Evolutionary conservation across 2,113 vertebrate genomes (phyloP).

Genomic region (Eira barbara): DNA sequence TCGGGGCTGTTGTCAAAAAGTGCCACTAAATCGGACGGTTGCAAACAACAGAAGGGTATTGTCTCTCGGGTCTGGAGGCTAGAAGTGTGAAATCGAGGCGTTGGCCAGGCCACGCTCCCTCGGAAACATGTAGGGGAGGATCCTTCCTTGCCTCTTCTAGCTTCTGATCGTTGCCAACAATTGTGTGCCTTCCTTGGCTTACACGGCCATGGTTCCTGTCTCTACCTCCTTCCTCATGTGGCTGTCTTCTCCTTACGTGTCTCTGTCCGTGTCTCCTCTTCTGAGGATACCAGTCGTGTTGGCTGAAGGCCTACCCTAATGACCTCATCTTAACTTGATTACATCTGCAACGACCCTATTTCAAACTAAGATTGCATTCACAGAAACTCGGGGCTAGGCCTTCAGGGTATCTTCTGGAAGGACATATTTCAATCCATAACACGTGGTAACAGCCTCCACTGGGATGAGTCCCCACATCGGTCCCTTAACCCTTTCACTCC

Average conservation of each 20-base stretch:
- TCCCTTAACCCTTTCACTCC: background rate
- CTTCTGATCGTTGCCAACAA: background rate
- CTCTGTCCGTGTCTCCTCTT: background rate
- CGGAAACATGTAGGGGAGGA: background rate
- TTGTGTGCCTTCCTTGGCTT: background rate
- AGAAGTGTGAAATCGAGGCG: background rate
- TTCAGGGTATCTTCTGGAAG: background rate
- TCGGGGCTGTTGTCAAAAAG: background rate
- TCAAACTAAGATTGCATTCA: background rate
- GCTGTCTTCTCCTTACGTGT: background rate
- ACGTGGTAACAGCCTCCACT: background rate
- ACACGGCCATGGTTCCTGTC: background rate
- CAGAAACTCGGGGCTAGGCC: background rate
- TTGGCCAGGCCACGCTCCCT: background rate
- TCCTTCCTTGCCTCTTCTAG: background rate
- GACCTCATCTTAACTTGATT: background rate
- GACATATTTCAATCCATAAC: background rate
- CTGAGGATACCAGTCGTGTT: background rate
- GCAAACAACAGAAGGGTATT: background rate
- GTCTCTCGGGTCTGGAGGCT: background rate
- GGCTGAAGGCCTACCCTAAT: background rate
- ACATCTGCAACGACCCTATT: background rate
- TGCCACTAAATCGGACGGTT: no score
- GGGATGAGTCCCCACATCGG: background rate
- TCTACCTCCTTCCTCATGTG: background rate